phyloP scores from a whole-genome alignment of 2,888 invertebrate genomes.

The Chouioia cunea region DNA sequence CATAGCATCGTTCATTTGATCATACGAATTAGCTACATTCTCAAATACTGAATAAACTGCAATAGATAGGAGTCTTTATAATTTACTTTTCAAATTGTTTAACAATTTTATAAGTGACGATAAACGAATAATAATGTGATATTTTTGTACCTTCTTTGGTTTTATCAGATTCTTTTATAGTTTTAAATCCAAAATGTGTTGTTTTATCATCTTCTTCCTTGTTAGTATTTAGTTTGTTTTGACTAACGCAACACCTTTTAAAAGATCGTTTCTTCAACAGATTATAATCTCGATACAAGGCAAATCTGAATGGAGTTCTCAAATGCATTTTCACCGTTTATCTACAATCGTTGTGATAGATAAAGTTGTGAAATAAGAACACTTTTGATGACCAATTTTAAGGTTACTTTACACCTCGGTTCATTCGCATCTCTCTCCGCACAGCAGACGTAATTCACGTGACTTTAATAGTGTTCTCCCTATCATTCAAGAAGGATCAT shows the following conservation, averaged over 20 bases:
- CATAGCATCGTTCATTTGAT: slow-evolving; percentile 98
- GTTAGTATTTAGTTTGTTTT: slow-evolving; percentile 20
- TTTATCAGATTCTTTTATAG: slow-evolving; percentile 85
- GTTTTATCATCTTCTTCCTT: slow-evolving; percentile 60
- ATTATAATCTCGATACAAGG: slow-evolving; percentile 24
- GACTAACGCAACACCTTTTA: slow-evolving; percentile 3
- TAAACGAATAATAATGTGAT: neutral
- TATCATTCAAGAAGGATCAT: too few relatives aligned
- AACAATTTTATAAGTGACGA: slow-evolving; percentile 5
- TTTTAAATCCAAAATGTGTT: slow-evolving; percentile 90
- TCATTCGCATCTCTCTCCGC: too few relatives aligned
- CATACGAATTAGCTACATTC: slow-evolving; percentile 93
- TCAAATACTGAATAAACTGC: slow-evolving; percentile 93
- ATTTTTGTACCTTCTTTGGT: slow-evolving; percentile 79
- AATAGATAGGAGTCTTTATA: neutral
- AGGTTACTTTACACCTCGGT: too few relatives aligned
- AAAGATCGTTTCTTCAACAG: slow-evolving; percentile 35
- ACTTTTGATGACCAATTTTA: too few relatives aligned
- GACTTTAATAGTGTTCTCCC: too few relatives aligned
- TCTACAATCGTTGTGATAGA: too few relatives aligned
- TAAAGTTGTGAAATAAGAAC: too few relatives aligned
- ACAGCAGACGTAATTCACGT: too few relatives aligned
- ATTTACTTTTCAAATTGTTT: slow-evolving; percentile 7
- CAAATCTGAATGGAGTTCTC: slow-evolving; percentile 24
- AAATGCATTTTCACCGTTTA: slow-evolving; percentile 32